Percentiles rank a stretch among this genome's conserved stretches.
Conservation (phyloP, 2,113 vertebrate species). For the Saccopteryx leptura region DNA sequence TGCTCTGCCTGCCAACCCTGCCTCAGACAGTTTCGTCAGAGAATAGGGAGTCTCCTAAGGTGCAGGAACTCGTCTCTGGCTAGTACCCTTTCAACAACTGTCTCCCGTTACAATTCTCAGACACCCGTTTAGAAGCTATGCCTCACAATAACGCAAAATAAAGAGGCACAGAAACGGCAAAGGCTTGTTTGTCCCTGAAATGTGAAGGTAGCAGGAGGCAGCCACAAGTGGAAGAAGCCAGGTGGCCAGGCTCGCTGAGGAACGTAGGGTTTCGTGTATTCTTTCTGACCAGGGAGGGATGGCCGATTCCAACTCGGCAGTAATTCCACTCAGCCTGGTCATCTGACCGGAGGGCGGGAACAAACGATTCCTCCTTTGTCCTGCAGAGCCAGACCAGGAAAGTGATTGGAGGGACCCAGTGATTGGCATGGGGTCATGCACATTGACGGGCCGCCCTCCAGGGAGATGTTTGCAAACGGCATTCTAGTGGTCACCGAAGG, state of each 20-base stretch:
- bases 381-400: neutral
- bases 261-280: fast-evolving
- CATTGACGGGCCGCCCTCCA: neutral
- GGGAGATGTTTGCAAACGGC: neutral
- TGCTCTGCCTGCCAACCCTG: neutral
- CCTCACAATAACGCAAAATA: neutral
- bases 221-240: neutral
- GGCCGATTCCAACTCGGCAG: neutral
- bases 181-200: neutral
- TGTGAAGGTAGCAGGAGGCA: neutral
- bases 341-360: neutral
- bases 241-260: neutral
- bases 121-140: neutral
- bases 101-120: neutral
- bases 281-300: neutral
- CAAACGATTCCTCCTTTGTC: neutral
- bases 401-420: neutral
- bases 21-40: neutral
- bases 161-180: neutral
- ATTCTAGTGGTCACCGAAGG: neutral
- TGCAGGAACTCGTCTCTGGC: neutral
- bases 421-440: neutral
- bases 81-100: neutral
- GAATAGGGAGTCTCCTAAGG: neutral
- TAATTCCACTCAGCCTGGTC: neutral